Percentiles rank a stretch among this genome's conserved stretches.
Evolutionary conservation across 2,888 invertebrate species (phyloP).

Genomic region (Drosophila buzzatii): DNA sequence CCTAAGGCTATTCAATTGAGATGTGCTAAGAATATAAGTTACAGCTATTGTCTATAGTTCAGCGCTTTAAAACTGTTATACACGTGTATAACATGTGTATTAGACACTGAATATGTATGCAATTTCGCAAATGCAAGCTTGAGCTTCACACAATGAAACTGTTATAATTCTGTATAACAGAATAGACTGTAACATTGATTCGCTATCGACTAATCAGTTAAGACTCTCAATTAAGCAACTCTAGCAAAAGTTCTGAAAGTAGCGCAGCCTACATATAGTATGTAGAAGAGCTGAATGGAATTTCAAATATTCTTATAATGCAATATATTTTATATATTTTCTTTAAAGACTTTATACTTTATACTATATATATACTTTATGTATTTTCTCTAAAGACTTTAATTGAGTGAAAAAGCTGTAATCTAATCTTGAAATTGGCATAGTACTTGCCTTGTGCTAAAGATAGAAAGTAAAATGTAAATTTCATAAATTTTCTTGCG

Average conservation of each 20-base stretch:
- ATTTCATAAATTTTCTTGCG: slow-evolving; percentile 49
- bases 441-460: neutral
- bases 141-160: neutral
- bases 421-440: no score
- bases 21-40: neutral
- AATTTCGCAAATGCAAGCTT: neutral
- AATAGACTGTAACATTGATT: no score
- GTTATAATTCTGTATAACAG: slow-evolving; percentile 3
- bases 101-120: neutral
- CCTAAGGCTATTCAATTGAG: neutral
- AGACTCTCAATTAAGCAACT: no score
- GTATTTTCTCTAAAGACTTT: no score
- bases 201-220: no score
- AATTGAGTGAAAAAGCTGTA: no score
- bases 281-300: neutral
- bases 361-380: no score
- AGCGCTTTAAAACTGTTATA: neutral
- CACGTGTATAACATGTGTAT: neutral
- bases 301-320: neutral
- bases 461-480: slow-evolving; percentile 48
- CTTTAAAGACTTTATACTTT: no score
- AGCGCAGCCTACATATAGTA: no score
- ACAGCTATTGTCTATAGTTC: neutral
- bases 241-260: no score
- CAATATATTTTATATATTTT: no score